Base-by-base conservation (phyloP, 1,140 invertebrate species). In the Drosophila pseudoananassae region DNA sequence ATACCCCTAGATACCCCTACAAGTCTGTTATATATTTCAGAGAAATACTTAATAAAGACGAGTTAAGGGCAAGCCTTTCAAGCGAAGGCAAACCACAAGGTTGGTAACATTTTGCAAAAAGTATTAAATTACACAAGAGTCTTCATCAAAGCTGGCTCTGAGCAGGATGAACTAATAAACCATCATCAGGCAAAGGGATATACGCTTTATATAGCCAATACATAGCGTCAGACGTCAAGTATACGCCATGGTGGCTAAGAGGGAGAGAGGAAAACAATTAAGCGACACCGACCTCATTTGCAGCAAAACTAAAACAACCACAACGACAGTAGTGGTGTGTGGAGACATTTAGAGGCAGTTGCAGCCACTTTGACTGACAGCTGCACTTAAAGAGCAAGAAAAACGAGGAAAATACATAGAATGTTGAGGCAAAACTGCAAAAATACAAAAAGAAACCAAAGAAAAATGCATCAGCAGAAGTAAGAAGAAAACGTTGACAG, bases 211-310 rank as follows among this genome's bases (percentile, higher is more conserved):
- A 27, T n/a, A n/a, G n/a, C n/a, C 25, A 27, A 27, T 27, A 49
- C 29, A 61, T 47, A 46, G 2, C 10, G 20, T 4, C 49, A 54
- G 25, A 2, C 50, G 47, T 79, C 43, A 56, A 74, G 65, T 73
- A 84, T 76, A 72, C 80, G 71, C 54, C 75, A 57, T 61, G 74
- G 40, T 66, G 20, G 47, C 31, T 2, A 9, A 45, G 70, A 27
- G 31, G 55, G 12, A 46, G 47, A 40, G 51, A 60, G 53, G 54
- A 66, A 81, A 65, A 88, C 83, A 87, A 87, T 87, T 76, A 82
- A 78, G 78, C 82, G 82, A 87, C 82, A 78, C 75, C 82, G 82
- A 87, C 82, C 82, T 88, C 78, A 82, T 88, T 85, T 87, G 82
- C 68, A 31, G 76, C 60, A 50, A 29, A 47, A 40, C 38, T 56